Base-by-base conservation (phyloP, 2,888 invertebrate genomes). In the Callosobruchus maculatus region DNA sequence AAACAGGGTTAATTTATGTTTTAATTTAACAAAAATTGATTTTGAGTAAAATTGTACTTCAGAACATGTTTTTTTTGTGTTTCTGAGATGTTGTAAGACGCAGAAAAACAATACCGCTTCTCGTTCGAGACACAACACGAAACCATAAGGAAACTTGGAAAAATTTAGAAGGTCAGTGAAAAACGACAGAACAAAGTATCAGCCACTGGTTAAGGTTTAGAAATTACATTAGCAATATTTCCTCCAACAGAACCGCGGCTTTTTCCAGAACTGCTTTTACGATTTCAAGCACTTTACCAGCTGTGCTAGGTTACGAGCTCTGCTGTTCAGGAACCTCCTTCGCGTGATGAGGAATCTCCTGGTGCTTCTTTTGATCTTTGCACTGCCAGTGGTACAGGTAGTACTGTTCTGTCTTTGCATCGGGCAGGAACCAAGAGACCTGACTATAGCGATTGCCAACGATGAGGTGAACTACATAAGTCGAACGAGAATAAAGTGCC, bases 291-390 rank as follows among this genome's bases (percentile, higher is more conserved):
- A 93, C 88, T 86, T 93, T 71, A 95, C 95, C n/a, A 92, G 94
- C n/a, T 90, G 90, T 73, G 95, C 95, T 68, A 96, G 95, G 88
- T 93, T 95, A 82, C 92, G 92, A 82, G 96, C 96, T 0, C 87
- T 97, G 71, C 90, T 96, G 78, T 93, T 93, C 84, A 96, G 96
- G 89, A 96, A 96, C 88, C 95, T 96, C 89, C 88, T 96, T 71
- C 90, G 95, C 31, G 96, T 96, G 95, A 96, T 96, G 95, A 90
- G 96, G 71, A 96, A 96, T 87, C 94, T 96, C 76, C 96, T 96
- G 70, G 95, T 97, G 77, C 95, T 97, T 94, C 89, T 97, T 83
- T 97, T 97, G 88, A 96, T 97, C 83, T 97, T 97, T 87, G 95
- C 96, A 67, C 88, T 97, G 81, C 97, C 97, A 20, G 95, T 83